Conservation (phyloP, 30 jellyfish, hydroid and myxozoan genomes). For the Chironex yamaguchii region DNA sequence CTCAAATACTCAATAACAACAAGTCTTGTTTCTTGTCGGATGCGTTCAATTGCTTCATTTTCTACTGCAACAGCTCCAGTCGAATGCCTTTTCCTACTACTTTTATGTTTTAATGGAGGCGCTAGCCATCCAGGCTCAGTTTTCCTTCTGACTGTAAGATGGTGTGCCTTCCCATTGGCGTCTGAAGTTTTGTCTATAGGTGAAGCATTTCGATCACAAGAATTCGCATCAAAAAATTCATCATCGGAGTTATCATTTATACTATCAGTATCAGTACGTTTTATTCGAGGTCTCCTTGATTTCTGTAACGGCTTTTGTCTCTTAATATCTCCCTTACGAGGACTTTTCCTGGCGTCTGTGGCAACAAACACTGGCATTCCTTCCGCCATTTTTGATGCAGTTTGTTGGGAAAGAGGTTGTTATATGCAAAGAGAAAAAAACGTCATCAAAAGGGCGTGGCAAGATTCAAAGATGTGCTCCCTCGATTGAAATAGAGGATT, state of each 20-base stretch:
- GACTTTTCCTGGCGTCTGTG: too few relatives aligned
- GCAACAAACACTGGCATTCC: too few relatives aligned
- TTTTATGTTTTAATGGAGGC: neutral
- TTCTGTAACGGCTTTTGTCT: neutral
- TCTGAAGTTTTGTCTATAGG: neutral
- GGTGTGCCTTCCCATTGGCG: neutral
- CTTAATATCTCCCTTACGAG: too few relatives aligned
- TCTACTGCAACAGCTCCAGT: neutral
- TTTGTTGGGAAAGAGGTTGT: too few relatives aligned
- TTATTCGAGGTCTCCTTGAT: neutral
- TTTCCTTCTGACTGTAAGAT: too few relatives aligned
- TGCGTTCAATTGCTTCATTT: constrained; percentile 47
- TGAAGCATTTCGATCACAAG: neutral
- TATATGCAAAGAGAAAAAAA: too few relatives aligned
- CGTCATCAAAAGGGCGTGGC: too few relatives aligned
- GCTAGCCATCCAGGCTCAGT: neutral
- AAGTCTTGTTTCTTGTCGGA: constrained; percentile 85
- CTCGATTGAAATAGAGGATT: too few relatives aligned
- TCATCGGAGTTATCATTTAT: neutral
- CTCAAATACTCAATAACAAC: constrained; percentile 87
- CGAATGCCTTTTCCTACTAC: neutral
- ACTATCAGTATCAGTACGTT: neutral
- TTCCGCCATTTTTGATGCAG: too few relatives aligned
- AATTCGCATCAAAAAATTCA: neutral
- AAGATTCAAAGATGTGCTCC: too few relatives aligned